These are phyloP conservation scores for Dyspetes luteomarginatus DNA, from an alignment of 2,888 invertebrate genomes.

Conservation along the genomic window DNA sequence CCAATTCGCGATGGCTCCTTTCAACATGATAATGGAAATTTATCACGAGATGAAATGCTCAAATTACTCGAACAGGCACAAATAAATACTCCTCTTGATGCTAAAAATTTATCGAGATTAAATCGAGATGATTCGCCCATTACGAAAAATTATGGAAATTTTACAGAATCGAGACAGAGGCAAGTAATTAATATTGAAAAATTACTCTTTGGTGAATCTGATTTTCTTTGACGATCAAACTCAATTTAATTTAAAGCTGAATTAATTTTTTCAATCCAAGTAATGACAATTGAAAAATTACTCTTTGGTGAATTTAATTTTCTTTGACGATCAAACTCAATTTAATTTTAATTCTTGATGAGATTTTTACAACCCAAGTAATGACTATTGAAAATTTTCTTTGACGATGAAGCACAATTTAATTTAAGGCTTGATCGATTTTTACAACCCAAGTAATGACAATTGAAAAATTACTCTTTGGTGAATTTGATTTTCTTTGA, in stretches of 20 bases:
- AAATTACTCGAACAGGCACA: constrained; percentile 80
- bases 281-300: too few species aligned
- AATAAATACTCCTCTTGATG: constrained; percentile 75
- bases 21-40: constrained; percentile 63
- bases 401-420: too few species aligned
- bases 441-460: constrained; percentile 80
- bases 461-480: constrained; percentile 80
- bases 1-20: constrained; percentile 41
- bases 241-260: constrained; percentile 1
- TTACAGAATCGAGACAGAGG: constrained; percentile 75
- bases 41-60: constrained; percentile 78
- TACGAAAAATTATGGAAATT: constrained; percentile 46
- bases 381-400: too few species aligned
- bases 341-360: constrained; percentile 11
- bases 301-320: too few species aligned
- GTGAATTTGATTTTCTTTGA: constrained; percentile 77
- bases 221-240: constrained; percentile 71
- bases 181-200: constrained; percentile 80
- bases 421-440: too few species aligned
- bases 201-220: constrained; percentile 80
- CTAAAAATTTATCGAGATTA: constrained; percentile 68
- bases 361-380: too few species aligned
- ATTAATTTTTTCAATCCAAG: too few species aligned
- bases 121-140: constrained; percentile 53
- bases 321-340: background rate